phyloP scores from a whole-genome alignment of 2,888 invertebrate species.

The Julus scanicus region DNA sequence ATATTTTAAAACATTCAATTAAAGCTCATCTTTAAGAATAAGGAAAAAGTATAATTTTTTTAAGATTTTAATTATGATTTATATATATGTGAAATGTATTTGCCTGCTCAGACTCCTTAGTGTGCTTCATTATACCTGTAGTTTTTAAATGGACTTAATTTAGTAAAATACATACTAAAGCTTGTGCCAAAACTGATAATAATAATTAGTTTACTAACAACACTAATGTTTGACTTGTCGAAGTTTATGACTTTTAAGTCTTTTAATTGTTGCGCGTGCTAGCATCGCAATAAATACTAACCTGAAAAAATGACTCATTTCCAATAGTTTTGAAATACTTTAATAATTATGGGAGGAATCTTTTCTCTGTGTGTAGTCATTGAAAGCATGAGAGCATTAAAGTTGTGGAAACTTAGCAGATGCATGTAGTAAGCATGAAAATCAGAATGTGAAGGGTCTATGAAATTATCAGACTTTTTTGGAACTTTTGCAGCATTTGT shows the following conservation, averaged over 20 bases:
- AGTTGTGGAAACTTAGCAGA: no score
- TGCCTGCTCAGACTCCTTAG: not conserved
- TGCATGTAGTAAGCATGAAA: no score
- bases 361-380: no score
- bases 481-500: no score
- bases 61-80: constrained; percentile 39
- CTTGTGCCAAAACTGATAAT: constrained; percentile 21
- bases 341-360: no score
- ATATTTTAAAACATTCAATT: not conserved
- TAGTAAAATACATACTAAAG: not conserved
- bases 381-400: no score
- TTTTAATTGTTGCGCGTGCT: constrained; percentile 19
- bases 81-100: constrained; percentile 43
- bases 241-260: not conserved
- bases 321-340: not conserved
- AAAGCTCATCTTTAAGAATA: not conserved
- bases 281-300: constrained; percentile 29
- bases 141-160: constrained; percentile 31
- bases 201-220: not conserved
- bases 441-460: no score
- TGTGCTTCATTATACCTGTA: constrained; percentile 17
- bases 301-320: not conserved
- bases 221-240: constrained; percentile 11
- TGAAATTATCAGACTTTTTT: no score
- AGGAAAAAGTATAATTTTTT: not conserved